A percentile compares a stretch with the other conserved stretches of the same genome.
phyloP scores from a whole-genome alignment of 2,797 vertebrate species.

The Vipera ursinii region DNA sequence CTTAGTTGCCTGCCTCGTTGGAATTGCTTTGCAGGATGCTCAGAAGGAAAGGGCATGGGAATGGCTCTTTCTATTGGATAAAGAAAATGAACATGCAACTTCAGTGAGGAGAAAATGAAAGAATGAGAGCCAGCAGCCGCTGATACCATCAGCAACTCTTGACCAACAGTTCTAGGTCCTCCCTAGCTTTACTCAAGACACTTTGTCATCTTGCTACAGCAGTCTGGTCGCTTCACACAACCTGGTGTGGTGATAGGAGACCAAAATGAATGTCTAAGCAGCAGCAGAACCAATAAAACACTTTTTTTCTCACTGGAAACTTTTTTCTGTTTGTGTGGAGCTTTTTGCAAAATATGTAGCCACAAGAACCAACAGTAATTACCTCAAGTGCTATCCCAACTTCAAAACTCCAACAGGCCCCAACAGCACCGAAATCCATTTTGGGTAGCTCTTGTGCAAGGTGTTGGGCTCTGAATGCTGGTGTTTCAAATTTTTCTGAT shows the following conservation, averaged over 20 bases:
- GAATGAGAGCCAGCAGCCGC: not conserved
- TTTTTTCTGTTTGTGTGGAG: not conserved
- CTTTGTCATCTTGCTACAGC: slow-evolving; percentile 18
- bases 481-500: not conserved
- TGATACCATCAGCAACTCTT: not conserved
- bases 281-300: not conserved
- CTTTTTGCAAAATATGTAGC: not conserved
- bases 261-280: not conserved
- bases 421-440: not conserved
- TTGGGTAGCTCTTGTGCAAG: not conserved
- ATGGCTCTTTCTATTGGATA: not conserved
- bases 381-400: not conserved
- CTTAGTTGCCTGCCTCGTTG: not conserved
- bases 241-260: not conserved
- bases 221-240: slow-evolving; percentile 12
- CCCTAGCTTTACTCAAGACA: too few relatives aligned
- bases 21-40: not conserved
- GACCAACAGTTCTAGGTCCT: too few relatives aligned
- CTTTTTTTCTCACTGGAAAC: not conserved
- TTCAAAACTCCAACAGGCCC: not conserved
- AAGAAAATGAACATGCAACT: not conserved
- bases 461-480: not conserved
- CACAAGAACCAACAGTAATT: not conserved
- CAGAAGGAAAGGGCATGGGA: not conserved
- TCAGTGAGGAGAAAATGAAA: too few relatives aligned